A percentile compares a stretch with the other conserved stretches of the same genome.
Conservation (phyloP, 2,113 vertebrate genomes). For the Anguilla rostrata region DNA sequence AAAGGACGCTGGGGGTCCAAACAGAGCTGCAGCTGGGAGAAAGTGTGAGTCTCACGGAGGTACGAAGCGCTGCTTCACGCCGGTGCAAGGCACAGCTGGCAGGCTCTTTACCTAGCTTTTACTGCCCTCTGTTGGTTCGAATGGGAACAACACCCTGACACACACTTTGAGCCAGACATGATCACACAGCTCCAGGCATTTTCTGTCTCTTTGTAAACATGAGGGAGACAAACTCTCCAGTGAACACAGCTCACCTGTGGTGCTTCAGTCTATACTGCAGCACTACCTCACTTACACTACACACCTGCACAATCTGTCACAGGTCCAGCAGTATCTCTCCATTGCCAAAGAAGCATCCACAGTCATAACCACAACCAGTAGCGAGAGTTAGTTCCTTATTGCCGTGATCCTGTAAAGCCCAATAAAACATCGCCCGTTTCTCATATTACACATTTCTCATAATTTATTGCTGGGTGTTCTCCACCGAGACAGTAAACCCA, state of each 20-base stretch:
- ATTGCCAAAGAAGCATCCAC: neutral
- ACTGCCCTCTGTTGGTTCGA: constrained; percentile 61
- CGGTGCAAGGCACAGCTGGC: neutral
- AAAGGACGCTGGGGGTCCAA: constrained; percentile 29
- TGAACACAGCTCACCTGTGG: neutral
- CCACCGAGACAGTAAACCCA: neutral
- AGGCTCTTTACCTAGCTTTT: constrained; percentile 51
- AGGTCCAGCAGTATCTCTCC: neutral
- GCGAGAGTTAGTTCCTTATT: neutral
- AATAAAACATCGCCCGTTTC: neutral
- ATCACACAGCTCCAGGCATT: neutral
- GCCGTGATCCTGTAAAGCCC: neutral
- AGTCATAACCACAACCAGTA: neutral
- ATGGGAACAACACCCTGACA: constrained; percentile 11
- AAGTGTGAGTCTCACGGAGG: neutral
- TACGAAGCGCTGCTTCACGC: constrained; percentile 8
- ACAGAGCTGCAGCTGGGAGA: neutral
- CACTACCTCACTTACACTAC: neutral
- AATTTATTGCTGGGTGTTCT: neutral
- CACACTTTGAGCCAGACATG: neutral
- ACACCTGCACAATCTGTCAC: neutral
- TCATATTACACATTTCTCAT: neutral
- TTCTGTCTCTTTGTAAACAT: neutral
- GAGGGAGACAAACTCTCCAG: neutral
- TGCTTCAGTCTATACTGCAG: neutral